phyloP scores from a whole-genome alignment of 2,113 vertebrate genomes.

The Salvelinus alpinus region DNA sequence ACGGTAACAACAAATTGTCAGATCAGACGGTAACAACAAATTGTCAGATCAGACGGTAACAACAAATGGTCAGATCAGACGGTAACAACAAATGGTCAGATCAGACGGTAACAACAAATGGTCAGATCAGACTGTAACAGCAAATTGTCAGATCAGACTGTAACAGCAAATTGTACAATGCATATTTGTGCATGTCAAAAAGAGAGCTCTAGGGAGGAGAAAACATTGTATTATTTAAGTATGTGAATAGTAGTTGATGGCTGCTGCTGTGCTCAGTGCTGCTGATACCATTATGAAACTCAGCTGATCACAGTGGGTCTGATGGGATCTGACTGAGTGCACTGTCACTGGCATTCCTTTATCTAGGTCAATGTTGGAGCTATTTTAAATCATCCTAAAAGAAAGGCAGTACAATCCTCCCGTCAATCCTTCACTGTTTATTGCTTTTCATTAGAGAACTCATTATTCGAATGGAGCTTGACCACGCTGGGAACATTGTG shows the following conservation, averaged over 20 bases:
- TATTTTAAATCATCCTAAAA: background rate
- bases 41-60: too few species aligned
- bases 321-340: slow-evolving; percentile 16
- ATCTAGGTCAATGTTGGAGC: slow-evolving; percentile 21
- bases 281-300: slow-evolving; percentile 34
- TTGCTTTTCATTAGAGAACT: background rate
- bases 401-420: background rate
- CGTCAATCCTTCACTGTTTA: background rate
- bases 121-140: too few species aligned
- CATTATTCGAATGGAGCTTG: background rate
- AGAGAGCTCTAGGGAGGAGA: background rate
- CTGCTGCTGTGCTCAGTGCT: background rate
- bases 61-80: too few species aligned
- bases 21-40: too few species aligned
- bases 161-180: background rate
- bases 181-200: slow-evolving; percentile 1
- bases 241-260: slow-evolving; percentile 10
- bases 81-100: too few species aligned
- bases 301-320: background rate
- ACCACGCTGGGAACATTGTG: background rate
- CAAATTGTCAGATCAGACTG: background rate
- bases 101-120: too few species aligned
- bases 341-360: background rate
- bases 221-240: slow-evolving; percentile 34
- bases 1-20: too few species aligned